A percentile compares a stretch with the other conserved stretches of the same genome.
Evolutionary conservation across 1,140 invertebrate genomes (phyloP).

Genomic region (Danaus melanippus): DNA sequence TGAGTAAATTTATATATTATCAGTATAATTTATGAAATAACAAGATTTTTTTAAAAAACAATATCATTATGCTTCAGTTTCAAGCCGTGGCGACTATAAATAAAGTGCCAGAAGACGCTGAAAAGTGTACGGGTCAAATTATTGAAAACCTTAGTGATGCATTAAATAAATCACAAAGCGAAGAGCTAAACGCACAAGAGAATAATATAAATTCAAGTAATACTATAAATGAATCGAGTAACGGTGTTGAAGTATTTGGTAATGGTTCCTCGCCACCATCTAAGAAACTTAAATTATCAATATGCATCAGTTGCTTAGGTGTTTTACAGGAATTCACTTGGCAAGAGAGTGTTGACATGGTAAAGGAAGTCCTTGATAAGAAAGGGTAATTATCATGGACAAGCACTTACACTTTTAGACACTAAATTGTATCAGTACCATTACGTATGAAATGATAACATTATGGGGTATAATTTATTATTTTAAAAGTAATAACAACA

Average conservation of each 20-base stretch:
- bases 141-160: too few relatives aligned
- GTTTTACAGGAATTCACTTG: constrained; percentile 51
- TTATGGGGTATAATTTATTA: too few relatives aligned
- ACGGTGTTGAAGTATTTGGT: neutral
- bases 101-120: too few relatives aligned
- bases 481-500: too few relatives aligned
- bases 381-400: constrained; percentile 32
- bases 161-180: too few relatives aligned
- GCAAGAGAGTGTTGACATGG: constrained; percentile 33
- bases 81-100: too few relatives aligned
- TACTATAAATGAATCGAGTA: constrained; percentile 3
- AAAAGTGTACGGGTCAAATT: too few relatives aligned
- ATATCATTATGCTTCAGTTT: too few relatives aligned
- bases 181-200: neutral
- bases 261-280: constrained; percentile 19
- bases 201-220: constrained; percentile 5
- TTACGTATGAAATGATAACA: too few relatives aligned
- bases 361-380: constrained; percentile 45
- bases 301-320: constrained; percentile 54
- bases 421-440: too few relatives aligned
- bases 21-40: too few relatives aligned
- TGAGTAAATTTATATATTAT: constrained; percentile 18
- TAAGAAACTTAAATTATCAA: constrained; percentile 38
- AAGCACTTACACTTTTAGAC: constrained; percentile 1
- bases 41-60: too few relatives aligned